phyloP scores from a whole-genome alignment of 2,888 invertebrate genomes.

The Rhagophthalmus giganteus region DNA sequence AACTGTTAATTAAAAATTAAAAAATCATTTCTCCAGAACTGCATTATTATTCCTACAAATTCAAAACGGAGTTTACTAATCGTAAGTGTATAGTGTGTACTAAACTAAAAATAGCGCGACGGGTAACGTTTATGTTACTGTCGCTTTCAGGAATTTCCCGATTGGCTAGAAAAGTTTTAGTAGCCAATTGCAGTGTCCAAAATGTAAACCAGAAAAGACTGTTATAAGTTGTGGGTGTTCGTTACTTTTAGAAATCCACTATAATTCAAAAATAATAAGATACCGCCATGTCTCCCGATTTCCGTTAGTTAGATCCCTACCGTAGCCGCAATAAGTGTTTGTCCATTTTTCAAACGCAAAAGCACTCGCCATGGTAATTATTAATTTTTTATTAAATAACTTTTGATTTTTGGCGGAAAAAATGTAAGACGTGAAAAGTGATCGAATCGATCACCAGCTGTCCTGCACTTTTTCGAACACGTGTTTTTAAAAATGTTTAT shows the following conservation, averaged over 20 bases:
- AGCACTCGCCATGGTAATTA: constrained; percentile 26
- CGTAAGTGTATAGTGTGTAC: constrained; percentile 7
- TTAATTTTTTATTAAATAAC: constrained; percentile 1
- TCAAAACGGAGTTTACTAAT: constrained; percentile 10
- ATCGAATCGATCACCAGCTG: no score
- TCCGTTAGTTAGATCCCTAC: constrained; percentile 33
- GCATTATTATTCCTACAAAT: no score
- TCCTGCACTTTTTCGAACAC: not conserved
- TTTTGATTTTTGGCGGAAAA: not conserved
- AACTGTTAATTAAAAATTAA: no score
- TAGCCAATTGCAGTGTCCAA: constrained; percentile 37
- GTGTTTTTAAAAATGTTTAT: no score
- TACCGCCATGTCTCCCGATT: constrained; percentile 17
- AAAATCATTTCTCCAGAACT: no score
- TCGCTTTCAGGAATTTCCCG: constrained; percentile 33
- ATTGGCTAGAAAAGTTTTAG: constrained; percentile 35
- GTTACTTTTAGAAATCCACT: constrained; percentile 49
- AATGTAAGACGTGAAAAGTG: no score
- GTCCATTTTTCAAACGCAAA: constrained; percentile 34
- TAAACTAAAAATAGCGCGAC: constrained; percentile 26
- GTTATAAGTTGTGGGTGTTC: constrained; percentile 42
- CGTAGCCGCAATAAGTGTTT: constrained; percentile 24
- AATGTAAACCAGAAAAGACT: constrained; percentile 42
- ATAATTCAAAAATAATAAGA: constrained; percentile 44
- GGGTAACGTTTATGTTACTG: constrained; percentile 25